phyloP scores from a whole-genome alignment of 2,888 invertebrate genomes.

The Ctenicera cuprea region DNA sequence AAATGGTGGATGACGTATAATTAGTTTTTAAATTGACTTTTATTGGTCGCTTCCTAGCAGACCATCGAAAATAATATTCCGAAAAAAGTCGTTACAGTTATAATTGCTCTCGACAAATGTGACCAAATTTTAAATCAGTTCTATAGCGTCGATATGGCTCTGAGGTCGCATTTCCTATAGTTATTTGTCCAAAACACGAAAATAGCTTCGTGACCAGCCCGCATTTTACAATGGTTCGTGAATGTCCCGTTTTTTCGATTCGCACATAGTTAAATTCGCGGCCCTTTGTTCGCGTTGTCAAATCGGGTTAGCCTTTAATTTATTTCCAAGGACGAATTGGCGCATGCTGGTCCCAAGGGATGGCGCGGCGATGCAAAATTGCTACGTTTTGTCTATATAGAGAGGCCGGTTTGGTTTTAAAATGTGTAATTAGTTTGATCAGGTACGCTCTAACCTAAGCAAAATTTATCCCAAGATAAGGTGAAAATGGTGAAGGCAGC shows the following conservation, averaged over 20 bases:
- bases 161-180: constrained; percentile 7
- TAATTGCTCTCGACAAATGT: constrained; percentile 37
- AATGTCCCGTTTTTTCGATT: constrained; percentile 30
- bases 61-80: constrained; percentile 13
- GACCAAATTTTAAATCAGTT: constrained; percentile 34
- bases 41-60: constrained; percentile 23
- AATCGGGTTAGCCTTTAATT: constrained; percentile 43
- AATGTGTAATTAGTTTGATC: constrained; percentile 16
- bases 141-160: constrained; percentile 15
- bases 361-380: constrained; percentile 8
- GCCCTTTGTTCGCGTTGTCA: constrained; percentile 42
- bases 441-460: constrained; percentile 8
- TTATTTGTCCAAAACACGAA: constrained; percentile 27
- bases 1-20: constrained; percentile 31
- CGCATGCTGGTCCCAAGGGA: constrained; percentile 1
- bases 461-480: background rate
- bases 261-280: constrained; percentile 36
- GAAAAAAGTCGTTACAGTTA: constrained; percentile 33
- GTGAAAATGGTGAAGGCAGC: background rate
- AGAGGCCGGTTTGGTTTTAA: constrained; percentile 13
- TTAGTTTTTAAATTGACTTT: constrained; percentile 36
- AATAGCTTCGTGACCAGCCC: constrained; percentile 15
- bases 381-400: constrained; percentile 33
- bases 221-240: constrained; percentile 15
- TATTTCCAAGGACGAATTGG: constrained; percentile 41